Percentiles rank a stretch among this genome's conserved stretches.
phyloP scores from a whole-genome alignment of 2,888 invertebrate genomes.

The Trissolcus japonicus region DNA sequence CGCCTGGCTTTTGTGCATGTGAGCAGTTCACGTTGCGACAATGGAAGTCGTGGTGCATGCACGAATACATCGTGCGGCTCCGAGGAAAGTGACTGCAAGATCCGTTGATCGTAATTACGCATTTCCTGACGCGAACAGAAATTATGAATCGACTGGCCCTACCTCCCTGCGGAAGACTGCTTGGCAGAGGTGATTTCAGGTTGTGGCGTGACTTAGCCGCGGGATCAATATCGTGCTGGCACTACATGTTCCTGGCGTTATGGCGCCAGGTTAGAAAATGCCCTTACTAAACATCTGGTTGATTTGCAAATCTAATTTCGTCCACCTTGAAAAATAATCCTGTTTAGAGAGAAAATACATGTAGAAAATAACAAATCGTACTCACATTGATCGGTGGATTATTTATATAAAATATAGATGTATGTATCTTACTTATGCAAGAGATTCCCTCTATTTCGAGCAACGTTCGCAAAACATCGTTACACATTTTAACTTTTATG shows the following conservation, averaged over 20 bases:
- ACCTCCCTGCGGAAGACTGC: constrained; percentile 55
- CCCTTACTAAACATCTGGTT: constrained; percentile 58
- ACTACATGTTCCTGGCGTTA: constrained; percentile 60
- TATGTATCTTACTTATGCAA: no score
- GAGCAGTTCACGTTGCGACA: constrained; percentile 37
- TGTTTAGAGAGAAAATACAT: background rate
- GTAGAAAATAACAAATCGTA: no score
- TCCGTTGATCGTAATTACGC: constrained; percentile 59
- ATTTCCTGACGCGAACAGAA: constrained; percentile 52
- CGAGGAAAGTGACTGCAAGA: constrained; percentile 53
- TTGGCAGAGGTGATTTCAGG: constrained; percentile 59
- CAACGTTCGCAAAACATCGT: no score
- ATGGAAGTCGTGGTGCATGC: constrained; percentile 42
- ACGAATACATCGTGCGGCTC: constrained; percentile 44
- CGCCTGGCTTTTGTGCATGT: constrained; percentile 31
- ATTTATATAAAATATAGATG: no score
- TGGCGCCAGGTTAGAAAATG: constrained; percentile 68
- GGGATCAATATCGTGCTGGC: constrained; percentile 65
- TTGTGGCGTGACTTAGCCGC: constrained; percentile 70
- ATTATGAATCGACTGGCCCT: constrained; percentile 55
- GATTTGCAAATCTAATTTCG: background rate
- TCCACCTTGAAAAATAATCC: no score
- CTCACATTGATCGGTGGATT: no score
- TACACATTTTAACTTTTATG: no score
- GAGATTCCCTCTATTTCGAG: no score